Conservation (phyloP, 2,888 invertebrate genomes). For the Meloe dianella region DNA sequence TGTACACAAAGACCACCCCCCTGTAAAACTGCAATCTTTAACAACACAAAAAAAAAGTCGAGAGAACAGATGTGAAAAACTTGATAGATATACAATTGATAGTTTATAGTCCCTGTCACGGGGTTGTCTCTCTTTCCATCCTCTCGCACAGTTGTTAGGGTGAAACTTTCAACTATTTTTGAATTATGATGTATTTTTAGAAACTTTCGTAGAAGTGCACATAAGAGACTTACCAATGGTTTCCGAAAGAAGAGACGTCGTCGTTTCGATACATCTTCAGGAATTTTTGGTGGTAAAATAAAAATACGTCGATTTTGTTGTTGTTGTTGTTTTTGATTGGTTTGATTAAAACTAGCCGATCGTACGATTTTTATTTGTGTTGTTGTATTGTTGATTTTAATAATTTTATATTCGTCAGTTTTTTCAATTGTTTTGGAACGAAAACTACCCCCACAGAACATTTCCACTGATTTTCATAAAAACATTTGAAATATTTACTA, state of each 20-base stretch:
- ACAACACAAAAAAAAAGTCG: no score
- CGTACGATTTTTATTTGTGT: slow-evolving; percentile 49
- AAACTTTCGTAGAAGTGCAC: background rate
- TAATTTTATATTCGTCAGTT: slow-evolving; percentile 52
- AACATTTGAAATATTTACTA: no score
- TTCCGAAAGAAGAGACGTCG: background rate
- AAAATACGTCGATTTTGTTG: slow-evolving; percentile 42
- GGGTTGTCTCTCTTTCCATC: no score
- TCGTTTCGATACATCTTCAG: slow-evolving; percentile 30
- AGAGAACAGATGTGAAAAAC: no score
- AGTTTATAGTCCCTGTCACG: no score
- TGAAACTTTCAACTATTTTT: background rate
- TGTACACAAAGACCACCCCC: background rate
- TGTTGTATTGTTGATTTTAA: slow-evolving; percentile 48
- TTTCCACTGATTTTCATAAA: slow-evolving; percentile 29
- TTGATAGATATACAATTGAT: no score
- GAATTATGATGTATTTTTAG: background rate
- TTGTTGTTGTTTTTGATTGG: slow-evolving; percentile 6
- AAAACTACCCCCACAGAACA: slow-evolving; percentile 57
- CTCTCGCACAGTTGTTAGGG: no score
- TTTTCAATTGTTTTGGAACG: slow-evolving; percentile 51
- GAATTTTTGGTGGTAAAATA: slow-evolving; percentile 48
- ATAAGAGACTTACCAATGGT: slow-evolving; percentile 11
- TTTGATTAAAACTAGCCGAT: slow-evolving; percentile 45
- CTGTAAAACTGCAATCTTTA: no score